Conservation (phyloP, 2,113 vertebrate genomes). For the Megaceryle maxima region DNA sequence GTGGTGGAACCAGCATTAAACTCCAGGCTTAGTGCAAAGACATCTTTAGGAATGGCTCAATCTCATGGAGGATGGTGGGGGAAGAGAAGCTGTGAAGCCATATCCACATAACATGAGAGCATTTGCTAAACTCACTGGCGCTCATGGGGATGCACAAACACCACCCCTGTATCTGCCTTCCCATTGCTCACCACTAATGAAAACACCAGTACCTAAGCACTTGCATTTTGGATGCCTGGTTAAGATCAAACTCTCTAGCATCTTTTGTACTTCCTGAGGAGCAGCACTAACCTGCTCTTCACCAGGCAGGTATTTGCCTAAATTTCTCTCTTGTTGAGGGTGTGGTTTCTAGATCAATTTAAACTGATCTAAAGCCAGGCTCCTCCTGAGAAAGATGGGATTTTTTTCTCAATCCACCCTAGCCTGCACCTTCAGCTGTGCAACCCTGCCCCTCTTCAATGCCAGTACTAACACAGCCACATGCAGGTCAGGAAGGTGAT, state of each 20-base stretch:
- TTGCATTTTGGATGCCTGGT: not conserved
- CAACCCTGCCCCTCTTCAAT: not conserved
- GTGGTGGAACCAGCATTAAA: not conserved
- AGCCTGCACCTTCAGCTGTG: not conserved
- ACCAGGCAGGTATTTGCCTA: conserved; percentile 1
- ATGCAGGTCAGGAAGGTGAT: not conserved
- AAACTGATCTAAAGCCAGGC: not conserved
- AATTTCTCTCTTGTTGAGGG: not conserved
- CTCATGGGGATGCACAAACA: not conserved
- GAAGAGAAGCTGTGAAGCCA: not conserved
- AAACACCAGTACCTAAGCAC: not conserved
- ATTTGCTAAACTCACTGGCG: not conserved
- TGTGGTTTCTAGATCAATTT: conserved; percentile 19
- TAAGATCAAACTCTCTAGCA: not conserved
- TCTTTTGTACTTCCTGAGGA: conserved; percentile 15
- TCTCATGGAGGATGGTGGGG: not conserved
- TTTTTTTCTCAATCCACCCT: not conserved
- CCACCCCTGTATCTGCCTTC: not conserved
- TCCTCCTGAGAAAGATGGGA: not conserved
- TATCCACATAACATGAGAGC: not conserved
- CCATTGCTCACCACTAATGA: not conserved
- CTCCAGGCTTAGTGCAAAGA: not conserved
- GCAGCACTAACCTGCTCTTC: conserved; percentile 36
- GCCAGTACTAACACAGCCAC: not conserved
- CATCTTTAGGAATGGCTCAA: not conserved